Evolutionary conservation across 2,113 vertebrate genomes (phyloP).

Genomic region (Tyrannus savana): DNA sequence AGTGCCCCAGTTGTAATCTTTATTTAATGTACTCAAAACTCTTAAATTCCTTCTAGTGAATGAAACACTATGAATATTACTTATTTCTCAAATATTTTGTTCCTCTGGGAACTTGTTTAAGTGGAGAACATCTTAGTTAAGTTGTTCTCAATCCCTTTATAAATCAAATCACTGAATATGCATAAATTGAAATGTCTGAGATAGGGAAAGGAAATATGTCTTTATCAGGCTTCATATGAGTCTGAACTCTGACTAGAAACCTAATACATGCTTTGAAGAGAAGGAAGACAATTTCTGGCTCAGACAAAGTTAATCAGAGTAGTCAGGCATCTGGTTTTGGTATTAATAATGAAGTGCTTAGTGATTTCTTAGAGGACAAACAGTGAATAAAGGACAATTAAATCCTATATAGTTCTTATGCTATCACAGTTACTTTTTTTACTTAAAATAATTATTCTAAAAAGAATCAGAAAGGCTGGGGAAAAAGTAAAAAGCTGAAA

Average conservation of each 20-base stretch:
- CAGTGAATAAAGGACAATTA: not conserved
- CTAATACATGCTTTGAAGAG: not conserved
- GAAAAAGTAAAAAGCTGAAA: not conserved
- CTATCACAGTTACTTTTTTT: not conserved
- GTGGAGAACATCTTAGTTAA: constrained; percentile 17
- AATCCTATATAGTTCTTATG: not conserved
- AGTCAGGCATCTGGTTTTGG: not conserved
- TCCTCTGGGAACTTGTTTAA: constrained; percentile 36
- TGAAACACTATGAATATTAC: constrained; percentile 19
- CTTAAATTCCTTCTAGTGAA: constrained; percentile 27
- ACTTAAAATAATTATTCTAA: not conserved
- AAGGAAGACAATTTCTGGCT: not conserved
- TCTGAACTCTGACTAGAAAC: constrained; percentile 22
- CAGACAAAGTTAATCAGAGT: not conserved
- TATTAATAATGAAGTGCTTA: not conserved
- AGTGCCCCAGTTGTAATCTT: constrained; percentile 23
- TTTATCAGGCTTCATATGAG: not conserved
- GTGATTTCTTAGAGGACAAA: constrained; percentile 5
- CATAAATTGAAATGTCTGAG: constrained; percentile 25
- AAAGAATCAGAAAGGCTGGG: not conserved
- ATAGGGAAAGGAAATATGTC: not conserved
- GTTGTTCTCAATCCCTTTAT: constrained; percentile 34
- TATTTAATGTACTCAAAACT: constrained; percentile 46
- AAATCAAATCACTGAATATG: constrained; percentile 37
- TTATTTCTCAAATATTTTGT: constrained; percentile 51